A percentile compares a stretch with the other conserved stretches of the same genome.
These are phyloP conservation scores for Cybosia mesomella DNA, from an alignment of 2,888 invertebrate genomes.

Conservation along the genomic window DNA sequence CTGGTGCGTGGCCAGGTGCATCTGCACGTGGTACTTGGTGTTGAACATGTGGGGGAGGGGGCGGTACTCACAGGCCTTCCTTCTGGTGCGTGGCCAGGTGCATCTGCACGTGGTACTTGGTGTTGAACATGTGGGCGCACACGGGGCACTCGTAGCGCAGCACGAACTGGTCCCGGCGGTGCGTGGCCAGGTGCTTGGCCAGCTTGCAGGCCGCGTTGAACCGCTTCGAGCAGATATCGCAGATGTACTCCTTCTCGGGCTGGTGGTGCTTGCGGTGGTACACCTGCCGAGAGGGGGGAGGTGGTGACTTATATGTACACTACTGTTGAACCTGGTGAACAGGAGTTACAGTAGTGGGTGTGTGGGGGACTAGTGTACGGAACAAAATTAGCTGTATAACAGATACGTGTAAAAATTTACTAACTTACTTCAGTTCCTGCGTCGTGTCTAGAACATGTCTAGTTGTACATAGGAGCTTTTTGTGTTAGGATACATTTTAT, in stretches of 20 bases:
- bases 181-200: conserved; percentile 67
- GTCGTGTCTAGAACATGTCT: no score
- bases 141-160: conserved; percentile 81
- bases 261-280: conserved; percentile 76
- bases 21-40: conserved; percentile 73
- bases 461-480: no score
- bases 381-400: no score
- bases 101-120: conserved; percentile 77
- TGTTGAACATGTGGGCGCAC: conserved; percentile 82
- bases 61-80: conserved; percentile 48
- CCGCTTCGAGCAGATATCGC: conserved; percentile 73
- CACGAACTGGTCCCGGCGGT: conserved; percentile 62
- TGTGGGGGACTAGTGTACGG: no score
- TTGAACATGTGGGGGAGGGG: conserved; percentile 59
- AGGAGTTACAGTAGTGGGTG: no score
- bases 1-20: conserved; percentile 77
- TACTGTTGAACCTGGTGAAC: no score
- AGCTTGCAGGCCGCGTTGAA: conserved; percentile 75
- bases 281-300: conserved; percentile 56
- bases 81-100: conserved; percentile 74
- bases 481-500: no score
- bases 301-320: background rate
- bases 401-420: no score
- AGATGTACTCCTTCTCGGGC: conserved; percentile 62
- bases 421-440: no score